These are phyloP conservation scores for Neomonachus schauinslandi DNA, from an alignment of 2,113 vertebrate genomes.

Conservation along the genomic window DNA sequence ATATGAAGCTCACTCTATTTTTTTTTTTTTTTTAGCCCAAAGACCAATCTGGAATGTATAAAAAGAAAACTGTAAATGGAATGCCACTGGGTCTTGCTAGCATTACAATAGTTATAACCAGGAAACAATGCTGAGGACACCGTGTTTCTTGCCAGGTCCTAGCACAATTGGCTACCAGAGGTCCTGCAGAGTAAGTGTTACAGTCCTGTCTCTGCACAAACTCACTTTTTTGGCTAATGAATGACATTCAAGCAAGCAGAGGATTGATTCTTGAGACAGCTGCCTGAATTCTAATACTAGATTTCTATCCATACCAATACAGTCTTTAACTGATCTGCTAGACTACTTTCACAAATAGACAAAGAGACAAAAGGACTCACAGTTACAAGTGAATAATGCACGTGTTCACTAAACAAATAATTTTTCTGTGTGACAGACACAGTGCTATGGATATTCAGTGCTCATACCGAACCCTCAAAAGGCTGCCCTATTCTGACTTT, in stretches of 20 bases:
- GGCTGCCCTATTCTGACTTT: neutral
- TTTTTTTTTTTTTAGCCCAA: neutral
- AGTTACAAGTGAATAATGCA: neutral
- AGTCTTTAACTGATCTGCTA: neutral
- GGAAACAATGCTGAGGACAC: neutral
- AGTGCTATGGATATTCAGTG: neutral
- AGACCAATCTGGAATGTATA: neutral
- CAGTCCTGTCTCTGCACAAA: neutral
- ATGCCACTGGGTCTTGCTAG: neutral
- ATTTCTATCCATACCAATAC: neutral
- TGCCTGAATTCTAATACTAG: constrained; percentile 4
- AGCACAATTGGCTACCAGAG: neutral
- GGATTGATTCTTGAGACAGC: neutral
- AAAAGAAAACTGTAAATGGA: neutral
- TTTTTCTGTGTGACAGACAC: neutral
- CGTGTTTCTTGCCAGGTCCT: neutral
- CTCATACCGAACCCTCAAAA: neutral
- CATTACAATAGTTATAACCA: neutral
- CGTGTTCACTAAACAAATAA: neutral
- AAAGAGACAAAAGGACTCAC: neutral
- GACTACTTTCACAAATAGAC: neutral
- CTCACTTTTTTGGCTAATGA: neutral
- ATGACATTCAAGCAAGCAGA: neutral
- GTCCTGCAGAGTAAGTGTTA: neutral
- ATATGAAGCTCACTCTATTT: neutral